Conservation (phyloP, 2,888 invertebrate species). For the Lasioglossum morio region DNA sequence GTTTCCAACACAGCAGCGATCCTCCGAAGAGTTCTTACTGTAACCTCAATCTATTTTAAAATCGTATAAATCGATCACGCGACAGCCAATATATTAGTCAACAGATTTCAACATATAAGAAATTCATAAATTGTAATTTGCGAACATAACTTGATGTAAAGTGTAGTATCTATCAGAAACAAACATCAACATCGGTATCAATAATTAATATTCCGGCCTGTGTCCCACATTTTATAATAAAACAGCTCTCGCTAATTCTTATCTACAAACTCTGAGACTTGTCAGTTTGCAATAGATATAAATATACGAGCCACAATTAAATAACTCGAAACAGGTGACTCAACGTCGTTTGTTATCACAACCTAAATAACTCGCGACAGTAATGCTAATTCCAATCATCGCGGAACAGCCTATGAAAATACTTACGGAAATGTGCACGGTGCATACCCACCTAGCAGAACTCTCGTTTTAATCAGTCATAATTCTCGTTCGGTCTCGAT, state of each 20-base stretch:
- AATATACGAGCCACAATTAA: not conserved
- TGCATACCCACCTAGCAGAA: not conserved
- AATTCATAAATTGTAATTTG: not conserved
- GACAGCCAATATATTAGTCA: not conserved
- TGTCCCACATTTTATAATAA: not conserved
- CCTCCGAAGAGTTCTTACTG: conserved; percentile 2
- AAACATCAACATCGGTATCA: not conserved
- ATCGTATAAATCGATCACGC: conserved; percentile 25
- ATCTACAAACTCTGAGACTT: not conserved
- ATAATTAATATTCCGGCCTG: not conserved
- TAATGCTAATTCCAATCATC: not conserved
- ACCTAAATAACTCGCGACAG: not conserved
- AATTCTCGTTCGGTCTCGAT: not conserved
- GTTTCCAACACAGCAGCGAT: conserved; percentile 41
- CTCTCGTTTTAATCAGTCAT: not conserved
- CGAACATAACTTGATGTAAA: not conserved
- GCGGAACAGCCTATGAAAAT: not conserved
- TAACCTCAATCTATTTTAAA: not conserved
- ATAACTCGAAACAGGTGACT: not conserved
- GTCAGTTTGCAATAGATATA: not conserved
- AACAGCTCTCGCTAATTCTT: not conserved
- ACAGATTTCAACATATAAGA: not conserved
- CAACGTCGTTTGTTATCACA: not conserved
- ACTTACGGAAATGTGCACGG: not conserved
- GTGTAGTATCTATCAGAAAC: not conserved